Conservation (phyloP, 2,888 invertebrate genomes). For the Troides aeacus region DNA sequence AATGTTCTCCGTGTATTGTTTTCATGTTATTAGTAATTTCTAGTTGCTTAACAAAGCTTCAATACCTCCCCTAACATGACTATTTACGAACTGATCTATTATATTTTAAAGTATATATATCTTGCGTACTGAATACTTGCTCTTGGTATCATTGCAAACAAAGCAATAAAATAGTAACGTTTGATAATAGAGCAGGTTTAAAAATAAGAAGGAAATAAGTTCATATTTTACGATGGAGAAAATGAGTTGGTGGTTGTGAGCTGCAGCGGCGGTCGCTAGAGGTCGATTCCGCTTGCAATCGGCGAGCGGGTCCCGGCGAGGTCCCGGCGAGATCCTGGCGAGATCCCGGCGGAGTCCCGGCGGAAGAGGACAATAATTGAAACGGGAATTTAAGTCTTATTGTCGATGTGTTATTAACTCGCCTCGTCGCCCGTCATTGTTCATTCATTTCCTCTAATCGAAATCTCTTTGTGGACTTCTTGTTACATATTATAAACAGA, state of each 20-base stretch:
- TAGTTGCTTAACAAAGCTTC: no score
- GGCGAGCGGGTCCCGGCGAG: background rate
- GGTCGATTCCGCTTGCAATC: slow-evolving; percentile 20
- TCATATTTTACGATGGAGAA: slow-evolving; percentile 12
- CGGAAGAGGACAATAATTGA: slow-evolving; percentile 21
- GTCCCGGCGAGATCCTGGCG: no score
- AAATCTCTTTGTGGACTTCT: slow-evolving; percentile 1
- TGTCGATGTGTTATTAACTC: slow-evolving; percentile 15
- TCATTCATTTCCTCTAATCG: slow-evolving; percentile 10
- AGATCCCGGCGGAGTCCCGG: slow-evolving; percentile 15
- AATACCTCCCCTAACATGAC: no score
- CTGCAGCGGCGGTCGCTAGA: background rate
- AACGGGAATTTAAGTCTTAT: slow-evolving; percentile 24
- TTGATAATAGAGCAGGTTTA: no score
- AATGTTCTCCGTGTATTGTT: no score
- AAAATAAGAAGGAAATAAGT: no score
- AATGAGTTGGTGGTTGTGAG: slow-evolving; percentile 18
- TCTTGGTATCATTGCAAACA: no score
- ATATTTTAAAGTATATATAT: no score
- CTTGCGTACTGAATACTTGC: no score
- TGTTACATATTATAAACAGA: background rate
- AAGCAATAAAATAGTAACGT: no score
- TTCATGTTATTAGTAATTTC: no score
- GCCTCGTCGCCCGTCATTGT: slow-evolving; percentile 13
- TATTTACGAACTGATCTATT: no score